Conservation (phyloP, 2,888 invertebrate species). For the Tinea pellionella region DNA sequence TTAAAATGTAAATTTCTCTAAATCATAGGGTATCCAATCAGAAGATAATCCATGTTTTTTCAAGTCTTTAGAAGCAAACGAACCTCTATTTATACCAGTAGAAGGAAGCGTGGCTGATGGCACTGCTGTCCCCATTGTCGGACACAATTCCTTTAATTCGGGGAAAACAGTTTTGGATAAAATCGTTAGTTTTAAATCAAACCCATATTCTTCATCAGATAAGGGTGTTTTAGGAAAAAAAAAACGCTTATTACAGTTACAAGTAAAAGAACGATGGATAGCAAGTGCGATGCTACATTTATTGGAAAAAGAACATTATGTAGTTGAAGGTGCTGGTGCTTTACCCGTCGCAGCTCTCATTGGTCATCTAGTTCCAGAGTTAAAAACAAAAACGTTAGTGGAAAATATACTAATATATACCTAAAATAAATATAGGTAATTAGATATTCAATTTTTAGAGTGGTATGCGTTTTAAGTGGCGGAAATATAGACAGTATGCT, state of each 20-base stretch:
- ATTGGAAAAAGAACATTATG: conserved; percentile 83
- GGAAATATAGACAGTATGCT: conserved; percentile 91
- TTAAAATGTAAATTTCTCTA: not conserved
- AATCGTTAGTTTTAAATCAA: conserved; percentile 71
- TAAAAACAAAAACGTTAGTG: conserved; percentile 80
- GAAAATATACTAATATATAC: too few species aligned
- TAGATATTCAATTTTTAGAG: conserved; percentile 61
- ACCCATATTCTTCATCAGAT: too few species aligned
- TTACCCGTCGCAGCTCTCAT: conserved; percentile 85
- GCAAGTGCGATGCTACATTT: conserved; percentile 81
- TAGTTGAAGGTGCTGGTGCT: conserved; percentile 92
- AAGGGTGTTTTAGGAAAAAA: not conserved
- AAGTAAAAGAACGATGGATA: conserved; percentile 85
- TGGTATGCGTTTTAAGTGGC: conserved; percentile 84
- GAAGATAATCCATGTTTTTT: conserved; percentile 88
- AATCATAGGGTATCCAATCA: conserved; percentile 84
- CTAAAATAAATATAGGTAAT: too few species aligned
- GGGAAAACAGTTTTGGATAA: conserved; percentile 79
- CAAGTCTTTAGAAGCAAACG: conserved; percentile 75
- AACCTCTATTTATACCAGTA: conserved; percentile 71
- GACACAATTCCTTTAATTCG: conserved; percentile 83
- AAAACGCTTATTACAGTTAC: conserved; percentile 47
- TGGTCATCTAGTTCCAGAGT: conserved; percentile 81
- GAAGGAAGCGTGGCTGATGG: conserved; percentile 83
- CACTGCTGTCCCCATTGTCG: conserved; percentile 82